phyloP scores from a whole-genome alignment of 1,140 invertebrate species.

The Wiebesia pumilae region DNA sequence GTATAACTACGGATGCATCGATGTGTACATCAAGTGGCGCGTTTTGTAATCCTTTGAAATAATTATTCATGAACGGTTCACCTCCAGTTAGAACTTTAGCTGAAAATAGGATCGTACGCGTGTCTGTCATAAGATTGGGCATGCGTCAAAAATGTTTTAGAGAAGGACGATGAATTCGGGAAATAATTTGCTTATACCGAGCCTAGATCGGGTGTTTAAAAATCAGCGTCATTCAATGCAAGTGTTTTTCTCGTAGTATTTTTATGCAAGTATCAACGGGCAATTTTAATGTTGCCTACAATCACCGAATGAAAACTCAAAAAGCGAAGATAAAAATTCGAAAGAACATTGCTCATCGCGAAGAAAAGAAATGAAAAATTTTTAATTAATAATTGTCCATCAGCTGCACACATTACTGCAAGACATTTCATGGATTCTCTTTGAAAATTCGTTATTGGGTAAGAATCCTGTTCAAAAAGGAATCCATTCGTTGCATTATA shows the following conservation, averaged over 20 bases:
- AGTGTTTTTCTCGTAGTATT: neutral
- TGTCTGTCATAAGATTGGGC: no score
- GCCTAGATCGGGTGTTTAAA: neutral
- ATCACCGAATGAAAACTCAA: neutral
- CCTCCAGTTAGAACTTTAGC: no score
- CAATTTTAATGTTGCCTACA: neutral
- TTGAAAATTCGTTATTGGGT: neutral
- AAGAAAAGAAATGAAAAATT: neutral
- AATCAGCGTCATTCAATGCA: neutral
- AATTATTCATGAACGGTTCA: no score
- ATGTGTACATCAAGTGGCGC: no score
- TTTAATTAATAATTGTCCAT: neutral
- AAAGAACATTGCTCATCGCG: no score
- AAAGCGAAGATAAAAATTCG: neutral
- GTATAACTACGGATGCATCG: no score
- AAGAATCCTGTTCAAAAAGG: neutral
- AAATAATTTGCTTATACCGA: neutral
- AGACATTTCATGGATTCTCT: neutral
- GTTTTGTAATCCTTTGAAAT: no score
- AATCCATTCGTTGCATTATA: neutral
- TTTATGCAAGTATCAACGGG: neutral
- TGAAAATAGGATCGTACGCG: no score
- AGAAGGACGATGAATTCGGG: neutral
- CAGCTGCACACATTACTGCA: neutral
- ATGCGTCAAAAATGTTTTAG: neutral